phyloP scores from a whole-genome alignment of 2,113 vertebrate species.

The Theristicus caerulescens region DNA sequence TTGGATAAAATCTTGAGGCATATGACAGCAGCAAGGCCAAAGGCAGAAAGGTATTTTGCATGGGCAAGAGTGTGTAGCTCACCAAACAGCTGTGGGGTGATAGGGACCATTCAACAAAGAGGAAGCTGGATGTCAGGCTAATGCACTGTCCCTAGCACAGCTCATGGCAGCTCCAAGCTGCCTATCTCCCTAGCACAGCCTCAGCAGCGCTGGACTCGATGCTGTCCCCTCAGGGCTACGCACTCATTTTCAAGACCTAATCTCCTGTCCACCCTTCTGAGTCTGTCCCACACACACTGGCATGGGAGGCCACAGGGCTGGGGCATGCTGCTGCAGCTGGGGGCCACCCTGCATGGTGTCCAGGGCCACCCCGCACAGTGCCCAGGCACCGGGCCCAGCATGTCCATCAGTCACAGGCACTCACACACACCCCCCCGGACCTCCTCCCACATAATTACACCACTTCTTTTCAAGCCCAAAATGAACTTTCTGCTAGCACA shows the following conservation, averaged over 20 bases:
- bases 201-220: background rate
- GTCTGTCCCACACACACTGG: accelerated
- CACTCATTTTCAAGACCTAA: background rate
- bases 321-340: background rate
- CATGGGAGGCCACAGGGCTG: accelerated
- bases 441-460: background rate
- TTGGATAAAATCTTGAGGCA: background rate
- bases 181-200: background rate
- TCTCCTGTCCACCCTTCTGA: background rate
- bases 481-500: background rate
- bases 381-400: background rate
- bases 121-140: background rate
- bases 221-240: background rate
- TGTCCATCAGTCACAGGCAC: accelerated
- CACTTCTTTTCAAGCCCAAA: background rate
- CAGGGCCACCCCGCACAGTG: background rate
- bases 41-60: background rate
- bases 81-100: background rate
- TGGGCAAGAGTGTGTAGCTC: background rate
- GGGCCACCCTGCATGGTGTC: background rate
- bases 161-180: background rate
- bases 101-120: background rate
- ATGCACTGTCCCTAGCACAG: background rate
- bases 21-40: background rate
- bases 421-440: background rate